phyloP scores from a whole-genome alignment of 2,888 invertebrate species.

The Nysson spinosus region DNA sequence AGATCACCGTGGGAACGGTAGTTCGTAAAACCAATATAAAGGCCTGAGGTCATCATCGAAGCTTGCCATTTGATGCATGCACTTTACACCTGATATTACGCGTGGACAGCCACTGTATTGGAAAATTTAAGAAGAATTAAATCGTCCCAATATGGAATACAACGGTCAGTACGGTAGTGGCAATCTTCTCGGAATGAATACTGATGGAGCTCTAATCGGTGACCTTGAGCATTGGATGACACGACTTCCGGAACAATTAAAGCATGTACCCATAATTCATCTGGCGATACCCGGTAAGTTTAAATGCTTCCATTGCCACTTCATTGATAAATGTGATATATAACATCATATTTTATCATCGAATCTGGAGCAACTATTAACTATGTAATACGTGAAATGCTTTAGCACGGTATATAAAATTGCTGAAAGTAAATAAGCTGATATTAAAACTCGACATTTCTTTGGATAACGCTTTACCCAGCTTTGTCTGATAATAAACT shows the following conservation, averaged over 20 bases:
- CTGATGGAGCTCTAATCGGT: constrained; percentile 46
- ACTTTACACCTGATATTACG: constrained; percentile 3
- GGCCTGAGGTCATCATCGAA: constrained; percentile 20
- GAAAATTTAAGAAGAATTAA: constrained; percentile 8
- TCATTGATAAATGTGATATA: not conserved
- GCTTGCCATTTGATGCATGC: constrained; percentile 23
- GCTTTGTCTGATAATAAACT: too few relatives aligned
- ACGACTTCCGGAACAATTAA: constrained; percentile 81
- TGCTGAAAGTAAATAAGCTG: too few relatives aligned
- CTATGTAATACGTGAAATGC: too few relatives aligned
- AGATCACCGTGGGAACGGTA: constrained; percentile 44
- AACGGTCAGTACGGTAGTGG: not conserved
- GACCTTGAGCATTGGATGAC: constrained; percentile 86
- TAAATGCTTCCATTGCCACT: constrained; percentile 12
- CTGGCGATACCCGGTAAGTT: constrained; percentile 86
- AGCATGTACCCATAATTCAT: constrained; percentile 82
- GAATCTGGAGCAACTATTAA: not conserved
- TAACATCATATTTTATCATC: not conserved
- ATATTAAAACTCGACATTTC: too few relatives aligned
- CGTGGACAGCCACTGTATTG: not conserved
- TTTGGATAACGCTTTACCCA: too few relatives aligned
- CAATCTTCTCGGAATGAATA: not conserved
- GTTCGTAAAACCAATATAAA: constrained; percentile 36
- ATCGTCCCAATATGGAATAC: too few relatives aligned
- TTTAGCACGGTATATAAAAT: too few relatives aligned